Evolutionary conservation across 2,888 invertebrate genomes (phyloP).

Genomic region (Aspidiotus rigidus): DNA sequence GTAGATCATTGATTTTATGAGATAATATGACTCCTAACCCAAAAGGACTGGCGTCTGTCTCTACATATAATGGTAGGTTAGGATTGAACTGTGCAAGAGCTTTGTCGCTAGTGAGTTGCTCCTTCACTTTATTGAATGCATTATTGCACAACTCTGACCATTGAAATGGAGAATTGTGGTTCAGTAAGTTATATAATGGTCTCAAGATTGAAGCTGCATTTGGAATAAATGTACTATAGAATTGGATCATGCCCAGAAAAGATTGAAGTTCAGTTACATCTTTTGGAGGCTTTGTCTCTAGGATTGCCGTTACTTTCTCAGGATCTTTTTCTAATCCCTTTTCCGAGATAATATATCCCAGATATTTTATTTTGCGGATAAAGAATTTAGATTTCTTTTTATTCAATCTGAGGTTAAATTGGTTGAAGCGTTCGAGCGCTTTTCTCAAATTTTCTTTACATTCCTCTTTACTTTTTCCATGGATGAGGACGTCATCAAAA

Average conservation of each 20-base stretch:
- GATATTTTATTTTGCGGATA: neutral
- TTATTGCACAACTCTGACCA: neutral
- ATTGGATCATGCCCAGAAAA: neutral
- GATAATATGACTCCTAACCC: conserved; percentile 35
- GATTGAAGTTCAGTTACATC: neutral
- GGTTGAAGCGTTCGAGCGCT: neutral
- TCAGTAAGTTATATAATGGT: neutral
- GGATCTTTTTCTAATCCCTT: neutral
- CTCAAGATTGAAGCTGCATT: neutral
- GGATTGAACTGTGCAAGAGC: conserved; percentile 35
- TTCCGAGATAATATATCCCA: neutral
- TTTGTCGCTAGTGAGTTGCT: conserved; percentile 36
- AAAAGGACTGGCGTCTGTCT: conserved; percentile 36
- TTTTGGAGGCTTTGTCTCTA: neutral
- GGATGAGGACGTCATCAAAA: conserved; percentile 23
- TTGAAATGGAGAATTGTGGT: neutral
- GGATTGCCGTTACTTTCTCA: neutral
- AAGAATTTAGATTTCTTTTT: conserved; percentile 1
- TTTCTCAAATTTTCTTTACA: neutral
- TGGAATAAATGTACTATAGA: neutral
- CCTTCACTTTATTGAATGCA: conserved; percentile 27
- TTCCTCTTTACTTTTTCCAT: conserved; percentile 4
- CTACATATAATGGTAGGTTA: conserved; percentile 33
- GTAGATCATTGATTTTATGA: conserved; percentile 25
- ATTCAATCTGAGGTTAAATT: neutral